Evolutionary conservation across 2,797 vertebrate species (phyloP), one percentile per base, ranked within the genome.

Genomic region (Acropternis orthonyx): DNA sequence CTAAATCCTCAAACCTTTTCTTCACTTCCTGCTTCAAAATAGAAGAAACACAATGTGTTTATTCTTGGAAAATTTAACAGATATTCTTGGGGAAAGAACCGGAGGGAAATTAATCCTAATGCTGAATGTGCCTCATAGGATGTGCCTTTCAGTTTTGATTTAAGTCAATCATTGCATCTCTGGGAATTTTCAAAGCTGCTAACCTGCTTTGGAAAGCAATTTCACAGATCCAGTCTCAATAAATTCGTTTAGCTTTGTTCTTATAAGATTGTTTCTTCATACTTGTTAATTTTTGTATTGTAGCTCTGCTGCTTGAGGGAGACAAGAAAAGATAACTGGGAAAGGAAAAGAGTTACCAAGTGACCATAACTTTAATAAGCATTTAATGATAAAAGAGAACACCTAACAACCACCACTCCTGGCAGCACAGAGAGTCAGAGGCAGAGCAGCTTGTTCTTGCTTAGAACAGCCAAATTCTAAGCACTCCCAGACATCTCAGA

Each of bases 231-330:
- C 14, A 24, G 36, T 80, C 49, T 85, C 39, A 83, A 67, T 59
- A 91, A 95, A 94, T 94, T 78, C 85, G 44, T 93, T 93, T 69
- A 20, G 56, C 75, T 93, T 68, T 69, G 34, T 83, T 90, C 63
- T 82, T 77, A 67, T 46, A 88, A 68, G 68, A 27, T 39, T n/a
- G 18, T 36, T 74, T 77, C 51, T 83, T 90, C 66, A 39, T 78
- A 72, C 51, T 75, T 85, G 9, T 48, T 95, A 75, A 71, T 89
- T 89, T 81, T 65, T 78, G 58, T 46, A 34, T 32, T 19, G 21
- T 36, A 89, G 55, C n/a, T 48, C 58, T 89, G 22, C 30, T 83
- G n/a, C 91, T 30, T 1, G 30, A 34, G n/a, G 32, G 17, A 56
- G 48, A 69, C 23, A n/a, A 69, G 67, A 34, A 90, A 92, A 76